Percentiles rank a stretch among this genome's conserved stretches.
Conservation (phyloP, 2,888 invertebrate species). For the Periphyllus acericola region DNA sequence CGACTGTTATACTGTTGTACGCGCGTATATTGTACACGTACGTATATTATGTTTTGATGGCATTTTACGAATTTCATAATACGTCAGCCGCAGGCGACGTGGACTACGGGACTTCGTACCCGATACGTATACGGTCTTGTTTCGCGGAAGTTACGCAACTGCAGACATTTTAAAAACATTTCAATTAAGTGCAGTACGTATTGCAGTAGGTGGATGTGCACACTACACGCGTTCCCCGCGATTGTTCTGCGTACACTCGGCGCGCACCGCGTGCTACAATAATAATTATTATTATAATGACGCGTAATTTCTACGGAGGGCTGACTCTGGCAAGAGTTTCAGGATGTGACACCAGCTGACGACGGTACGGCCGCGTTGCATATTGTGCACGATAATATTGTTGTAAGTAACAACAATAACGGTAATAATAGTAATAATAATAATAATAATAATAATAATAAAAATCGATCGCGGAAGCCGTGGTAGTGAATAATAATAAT, state of each 20-base stretch:
- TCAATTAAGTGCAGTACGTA: too few relatives aligned
- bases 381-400: too few relatives aligned
- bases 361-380: neutral
- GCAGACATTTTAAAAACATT: too few relatives aligned
- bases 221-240: too few relatives aligned
- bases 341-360: neutral
- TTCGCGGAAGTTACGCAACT: neutral
- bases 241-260: too few relatives aligned
- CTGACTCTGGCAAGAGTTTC: neutral
- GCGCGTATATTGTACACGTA: neutral
- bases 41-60: neutral
- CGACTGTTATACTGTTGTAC: neutral
- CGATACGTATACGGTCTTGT: too few relatives aligned
- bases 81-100: neutral
- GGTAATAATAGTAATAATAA: too few relatives aligned
- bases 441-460: neutral
- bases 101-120: neutral
- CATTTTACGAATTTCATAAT: neutral
- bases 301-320: neutral
- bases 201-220: too few relatives aligned
- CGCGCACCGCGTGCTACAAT: too few relatives aligned
- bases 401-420: too few relatives aligned
- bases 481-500: neutral
- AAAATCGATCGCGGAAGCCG: conserved; percentile 3
- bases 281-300: neutral